These are phyloP conservation scores for Yponomeuta sedellus DNA, from an alignment of 2,888 invertebrate species.

Conservation along the genomic window DNA sequence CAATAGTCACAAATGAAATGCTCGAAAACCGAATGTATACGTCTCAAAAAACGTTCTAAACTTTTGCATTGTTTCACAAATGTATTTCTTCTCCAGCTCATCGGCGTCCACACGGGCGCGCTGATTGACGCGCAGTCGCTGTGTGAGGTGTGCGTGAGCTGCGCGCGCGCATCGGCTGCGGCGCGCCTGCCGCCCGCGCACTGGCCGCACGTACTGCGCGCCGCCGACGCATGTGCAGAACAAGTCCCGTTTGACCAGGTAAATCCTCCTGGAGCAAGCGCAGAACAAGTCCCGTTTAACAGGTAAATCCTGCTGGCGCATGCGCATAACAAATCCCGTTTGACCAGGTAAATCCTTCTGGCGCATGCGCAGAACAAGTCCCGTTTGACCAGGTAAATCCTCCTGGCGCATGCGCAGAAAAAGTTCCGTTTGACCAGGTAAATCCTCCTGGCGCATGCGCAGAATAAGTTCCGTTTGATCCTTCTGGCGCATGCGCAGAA, in stretches of 20 bases:
- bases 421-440: no score
- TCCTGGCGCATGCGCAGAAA: no score
- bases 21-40: no score
- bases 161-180: conserved; percentile 26
- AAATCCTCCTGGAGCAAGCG: not conserved
- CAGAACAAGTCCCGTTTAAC: not conserved
- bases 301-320: not conserved
- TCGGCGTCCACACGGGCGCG: conserved; percentile 44
- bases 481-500: no score
- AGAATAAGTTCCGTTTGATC: no score
- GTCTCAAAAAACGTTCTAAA: no score
- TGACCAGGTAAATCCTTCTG: no score
- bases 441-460: no score
- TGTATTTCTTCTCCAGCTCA: conserved; percentile 27
- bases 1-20: no score
- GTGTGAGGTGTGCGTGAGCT: conserved; percentile 27
- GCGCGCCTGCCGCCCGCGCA: conserved; percentile 33
- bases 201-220: conserved; percentile 34
- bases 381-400: not conserved
- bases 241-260: conserved; percentile 45
- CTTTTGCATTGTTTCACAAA: not conserved
- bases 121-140: conserved; percentile 34
- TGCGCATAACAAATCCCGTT: no score
- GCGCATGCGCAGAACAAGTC: not conserved
- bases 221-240: conserved; percentile 28